Conservation (phyloP, 2,797 vertebrate genomes). For the Eulemur mongoz region DNA sequence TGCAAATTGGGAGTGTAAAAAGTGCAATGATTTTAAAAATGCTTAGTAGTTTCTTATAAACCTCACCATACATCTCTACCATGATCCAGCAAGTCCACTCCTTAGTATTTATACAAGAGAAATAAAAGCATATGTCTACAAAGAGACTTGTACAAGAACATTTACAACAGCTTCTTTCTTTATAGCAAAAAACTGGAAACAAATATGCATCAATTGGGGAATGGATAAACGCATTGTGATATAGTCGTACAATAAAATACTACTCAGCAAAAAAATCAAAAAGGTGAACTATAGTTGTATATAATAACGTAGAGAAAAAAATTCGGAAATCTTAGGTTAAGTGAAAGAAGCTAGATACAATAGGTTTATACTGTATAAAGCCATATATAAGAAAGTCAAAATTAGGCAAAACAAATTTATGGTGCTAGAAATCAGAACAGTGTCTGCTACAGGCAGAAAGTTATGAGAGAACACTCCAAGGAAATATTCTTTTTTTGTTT, state of each 20-base stretch:
- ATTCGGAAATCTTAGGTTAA: background rate
- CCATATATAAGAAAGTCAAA: background rate
- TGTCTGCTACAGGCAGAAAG: background rate
- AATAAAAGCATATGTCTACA: background rate
- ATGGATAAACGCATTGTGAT: background rate
- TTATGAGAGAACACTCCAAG: background rate
- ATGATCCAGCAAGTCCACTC: background rate
- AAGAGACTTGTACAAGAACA: background rate
- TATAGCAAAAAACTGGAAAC: background rate
- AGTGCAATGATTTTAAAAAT: background rate
- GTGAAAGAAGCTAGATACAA: background rate
- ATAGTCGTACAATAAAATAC: background rate
- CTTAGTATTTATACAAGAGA: background rate
- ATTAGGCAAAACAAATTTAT: background rate
- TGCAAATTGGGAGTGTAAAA: background rate
- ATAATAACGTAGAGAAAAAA: background rate
- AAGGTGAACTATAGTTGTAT: background rate
- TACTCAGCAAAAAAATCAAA: background rate
- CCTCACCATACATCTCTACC: background rate
- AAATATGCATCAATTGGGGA: background rate
- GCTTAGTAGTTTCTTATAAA: background rate
- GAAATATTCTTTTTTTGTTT: background rate
- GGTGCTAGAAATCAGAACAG: background rate
- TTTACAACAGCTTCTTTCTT: background rate
- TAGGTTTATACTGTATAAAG: background rate